These are phyloP conservation scores for Apodemia hepburni DNA, from an alignment of 2,888 invertebrate species.

Conservation along the genomic window DNA sequence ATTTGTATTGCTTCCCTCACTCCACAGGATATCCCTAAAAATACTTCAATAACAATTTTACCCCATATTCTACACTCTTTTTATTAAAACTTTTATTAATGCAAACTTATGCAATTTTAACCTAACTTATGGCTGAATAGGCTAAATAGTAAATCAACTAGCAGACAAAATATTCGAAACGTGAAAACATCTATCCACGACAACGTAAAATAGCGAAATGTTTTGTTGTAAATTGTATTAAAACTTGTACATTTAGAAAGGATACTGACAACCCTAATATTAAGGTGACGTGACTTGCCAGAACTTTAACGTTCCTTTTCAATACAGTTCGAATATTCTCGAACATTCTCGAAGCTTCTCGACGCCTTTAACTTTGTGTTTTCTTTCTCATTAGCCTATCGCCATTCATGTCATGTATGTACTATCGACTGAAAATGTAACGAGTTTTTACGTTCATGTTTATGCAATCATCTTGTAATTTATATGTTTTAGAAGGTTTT, in stretches of 20 bases:
- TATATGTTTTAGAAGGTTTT: not conserved
- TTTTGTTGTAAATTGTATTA: not conserved
- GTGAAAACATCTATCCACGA: too few species aligned
- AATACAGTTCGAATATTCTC: slow-evolving; percentile 12
- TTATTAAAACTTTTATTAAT: too few species aligned
- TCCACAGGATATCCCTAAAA: too few species aligned
- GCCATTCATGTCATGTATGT: slow-evolving; percentile 12
- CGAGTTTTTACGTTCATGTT: slow-evolving; percentile 4
- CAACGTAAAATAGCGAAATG: too few species aligned
- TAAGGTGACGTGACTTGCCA: slow-evolving; percentile 11
- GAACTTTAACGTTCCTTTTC: slow-evolving; percentile 4
- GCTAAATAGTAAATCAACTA: too few species aligned
- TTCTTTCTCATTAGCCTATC: slow-evolving; percentile 15
- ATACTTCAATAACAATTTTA: too few species aligned
- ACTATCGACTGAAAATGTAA: slow-evolving; percentile 9
- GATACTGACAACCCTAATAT: slow-evolving; percentile 9
- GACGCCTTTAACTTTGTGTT: slow-evolving; percentile 13
- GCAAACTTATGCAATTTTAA: too few species aligned
- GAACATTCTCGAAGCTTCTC: slow-evolving; percentile 5
- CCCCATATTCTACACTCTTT: too few species aligned
- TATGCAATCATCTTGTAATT: not conserved
- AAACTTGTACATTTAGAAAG: slow-evolving; percentile 6
- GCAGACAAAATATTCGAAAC: too few species aligned
- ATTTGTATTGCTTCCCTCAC: too few species aligned
- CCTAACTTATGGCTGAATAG: too few species aligned